A percentile compares a stretch with the other conserved stretches of the same genome.
Conservation (phyloP, 2,888 invertebrate species). For the Amphiduros pacificus region DNA sequence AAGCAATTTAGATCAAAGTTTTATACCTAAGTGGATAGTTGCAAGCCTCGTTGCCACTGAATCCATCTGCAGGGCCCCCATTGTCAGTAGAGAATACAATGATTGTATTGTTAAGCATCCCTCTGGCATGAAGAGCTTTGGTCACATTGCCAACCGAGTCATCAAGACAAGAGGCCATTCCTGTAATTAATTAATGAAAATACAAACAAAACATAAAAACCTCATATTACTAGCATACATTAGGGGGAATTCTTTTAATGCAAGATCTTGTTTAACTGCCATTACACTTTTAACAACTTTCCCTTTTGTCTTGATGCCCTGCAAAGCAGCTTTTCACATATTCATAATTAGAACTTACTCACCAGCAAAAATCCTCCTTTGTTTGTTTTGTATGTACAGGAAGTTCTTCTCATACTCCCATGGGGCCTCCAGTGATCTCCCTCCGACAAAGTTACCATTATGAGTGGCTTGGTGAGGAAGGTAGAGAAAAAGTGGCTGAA, state of each 20-base stretch:
- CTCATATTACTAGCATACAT: no score
- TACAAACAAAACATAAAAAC: no score
- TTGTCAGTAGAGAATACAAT: constrained; percentile 57
- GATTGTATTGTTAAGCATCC: constrained; percentile 51
- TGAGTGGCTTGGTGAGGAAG: constrained; percentile 84
- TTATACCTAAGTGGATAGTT: constrained; percentile 67
- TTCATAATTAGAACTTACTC: no score
- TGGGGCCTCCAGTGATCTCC: constrained; percentile 80
- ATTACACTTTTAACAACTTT: no score
- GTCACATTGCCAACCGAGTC: constrained; percentile 52
- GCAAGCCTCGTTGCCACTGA: constrained; percentile 70
- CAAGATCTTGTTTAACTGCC: no score
- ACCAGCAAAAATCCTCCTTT: constrained; percentile 81
- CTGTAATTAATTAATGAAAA: constrained; percentile 69
- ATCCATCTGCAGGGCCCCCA: constrained; percentile 70
- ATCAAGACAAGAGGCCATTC: constrained; percentile 61
- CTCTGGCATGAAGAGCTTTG: constrained; percentile 37
- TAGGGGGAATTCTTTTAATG: no score
- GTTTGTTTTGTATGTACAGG: constrained; percentile 70
- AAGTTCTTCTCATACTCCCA: constrained; percentile 71
- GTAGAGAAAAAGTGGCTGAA: constrained; percentile 79
- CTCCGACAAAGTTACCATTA: constrained; percentile 82
- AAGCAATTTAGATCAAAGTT: no score
- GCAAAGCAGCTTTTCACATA: no score
- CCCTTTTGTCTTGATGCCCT: no score